phyloP scores from a whole-genome alignment of 2,113 vertebrate genomes.

The Macheiramphus alcinus region DNA sequence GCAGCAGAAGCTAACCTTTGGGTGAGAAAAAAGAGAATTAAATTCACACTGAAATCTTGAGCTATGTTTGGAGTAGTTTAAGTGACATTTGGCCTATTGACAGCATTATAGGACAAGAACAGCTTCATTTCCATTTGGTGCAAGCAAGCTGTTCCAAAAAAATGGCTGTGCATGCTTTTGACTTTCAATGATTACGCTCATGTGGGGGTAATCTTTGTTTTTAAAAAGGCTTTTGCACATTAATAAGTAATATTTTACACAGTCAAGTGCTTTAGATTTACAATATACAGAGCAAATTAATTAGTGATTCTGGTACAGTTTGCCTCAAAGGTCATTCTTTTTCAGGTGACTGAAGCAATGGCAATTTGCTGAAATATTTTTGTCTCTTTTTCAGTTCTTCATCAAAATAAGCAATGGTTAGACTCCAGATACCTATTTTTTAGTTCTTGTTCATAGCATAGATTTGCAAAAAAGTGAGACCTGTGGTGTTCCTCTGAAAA shows the following conservation, averaged over 20 bases:
- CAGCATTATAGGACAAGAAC: background rate
- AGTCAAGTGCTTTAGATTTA: background rate
- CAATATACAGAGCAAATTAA: background rate
- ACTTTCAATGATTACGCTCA: background rate
- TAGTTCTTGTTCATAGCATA: background rate
- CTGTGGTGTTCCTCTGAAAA: background rate
- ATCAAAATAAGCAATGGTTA: background rate
- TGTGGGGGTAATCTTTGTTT: background rate
- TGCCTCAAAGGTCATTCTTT: background rate
- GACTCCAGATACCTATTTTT: background rate
- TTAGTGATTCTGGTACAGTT: background rate
- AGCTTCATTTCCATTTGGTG: background rate
- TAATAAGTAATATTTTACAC: background rate
- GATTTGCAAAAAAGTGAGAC: background rate
- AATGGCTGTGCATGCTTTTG: background rate
- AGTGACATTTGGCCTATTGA: background rate
- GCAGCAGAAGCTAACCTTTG: background rate
- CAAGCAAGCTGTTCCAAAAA: background rate
- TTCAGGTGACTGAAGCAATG: background rate
- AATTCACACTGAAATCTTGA: background rate
- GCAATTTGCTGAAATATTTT: background rate
- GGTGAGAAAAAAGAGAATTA: background rate
- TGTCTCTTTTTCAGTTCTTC: background rate
- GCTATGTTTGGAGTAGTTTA: background rate
- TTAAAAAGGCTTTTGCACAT: background rate